phyloP scores from a whole-genome alignment of 2,113 vertebrate genomes.

The Taurulus bubalis region DNA sequence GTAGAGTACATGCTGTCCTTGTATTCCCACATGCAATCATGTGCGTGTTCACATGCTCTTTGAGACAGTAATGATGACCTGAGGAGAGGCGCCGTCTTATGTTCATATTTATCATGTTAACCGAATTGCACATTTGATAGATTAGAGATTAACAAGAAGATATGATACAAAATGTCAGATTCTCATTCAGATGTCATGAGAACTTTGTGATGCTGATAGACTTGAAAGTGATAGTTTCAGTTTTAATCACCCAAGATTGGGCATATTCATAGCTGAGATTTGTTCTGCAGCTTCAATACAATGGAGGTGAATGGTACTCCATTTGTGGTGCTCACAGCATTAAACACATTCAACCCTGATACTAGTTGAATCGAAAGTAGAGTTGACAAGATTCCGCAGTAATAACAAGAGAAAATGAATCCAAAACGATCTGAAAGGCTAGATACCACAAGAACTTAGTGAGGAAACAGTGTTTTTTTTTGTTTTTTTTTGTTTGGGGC shows the following conservation, averaged over 20 bases:
- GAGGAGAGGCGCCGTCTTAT: neutral
- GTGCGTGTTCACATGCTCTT: slow-evolving; percentile 6
- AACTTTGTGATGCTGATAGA: neutral
- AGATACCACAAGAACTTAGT: neutral
- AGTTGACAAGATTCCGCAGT: neutral
- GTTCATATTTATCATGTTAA: neutral
- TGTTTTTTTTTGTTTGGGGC: too few relatives aligned
- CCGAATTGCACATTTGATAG: neutral
- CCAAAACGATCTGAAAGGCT: neutral
- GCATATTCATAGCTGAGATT: neutral
- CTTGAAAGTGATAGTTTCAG: too few relatives aligned
- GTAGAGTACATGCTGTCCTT: neutral
- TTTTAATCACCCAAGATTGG: neutral
- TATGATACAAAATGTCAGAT: neutral
- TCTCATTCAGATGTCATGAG: neutral
- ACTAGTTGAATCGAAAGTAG: neutral
- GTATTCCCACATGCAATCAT: neutral
- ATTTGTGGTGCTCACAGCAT: neutral
- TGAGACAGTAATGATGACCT: too few relatives aligned
- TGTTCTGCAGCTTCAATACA: neutral
- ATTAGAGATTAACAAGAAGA: neutral
- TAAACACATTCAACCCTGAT: neutral
- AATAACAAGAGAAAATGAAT: neutral
- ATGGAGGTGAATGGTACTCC: neutral
- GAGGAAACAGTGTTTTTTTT: neutral